Conservation (phyloP, 1,140 invertebrate species). For the Elymnias hypermnestra region DNA sequence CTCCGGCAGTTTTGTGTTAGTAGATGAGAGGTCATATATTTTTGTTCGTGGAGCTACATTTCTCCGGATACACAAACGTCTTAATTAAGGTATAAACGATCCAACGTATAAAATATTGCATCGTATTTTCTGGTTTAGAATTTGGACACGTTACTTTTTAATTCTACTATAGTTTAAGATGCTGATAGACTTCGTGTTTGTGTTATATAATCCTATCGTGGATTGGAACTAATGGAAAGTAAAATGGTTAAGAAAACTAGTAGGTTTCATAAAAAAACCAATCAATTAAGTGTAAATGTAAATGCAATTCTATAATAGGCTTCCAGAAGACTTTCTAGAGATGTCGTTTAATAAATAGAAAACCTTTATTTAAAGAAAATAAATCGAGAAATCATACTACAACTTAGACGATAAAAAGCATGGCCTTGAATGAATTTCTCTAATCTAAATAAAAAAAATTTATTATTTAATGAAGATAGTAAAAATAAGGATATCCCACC, state of each 20-base stretch:
- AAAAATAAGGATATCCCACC: no score
- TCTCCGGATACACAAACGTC: slow-evolving; percentile 46
- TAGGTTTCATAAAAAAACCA: slow-evolving; percentile 4
- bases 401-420: no score
- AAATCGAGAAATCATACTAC: no score
- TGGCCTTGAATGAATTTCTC: no score
- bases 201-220: slow-evolving; percentile 17
- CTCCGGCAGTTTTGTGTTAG: slow-evolving; percentile 49
- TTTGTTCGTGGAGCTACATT: slow-evolving; percentile 30
- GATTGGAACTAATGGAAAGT: slow-evolving; percentile 24
- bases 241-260: slow-evolving; percentile 18
- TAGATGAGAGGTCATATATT: slow-evolving; percentile 42
- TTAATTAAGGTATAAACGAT: slow-evolving; percentile 59
- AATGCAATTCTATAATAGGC: no score
- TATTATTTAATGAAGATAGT: no score
- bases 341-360: no score
- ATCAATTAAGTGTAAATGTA: no score
- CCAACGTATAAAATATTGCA: slow-evolving; percentile 45
- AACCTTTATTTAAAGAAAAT: no score
- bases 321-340: no score
- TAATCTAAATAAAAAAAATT: no score
- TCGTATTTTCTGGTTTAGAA: slow-evolving; percentile 31
- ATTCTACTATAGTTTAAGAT: slow-evolving; percentile 21
- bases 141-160: slow-evolving; percentile 28
- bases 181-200: background rate